Evolutionary conservation across 2,797 vertebrate genomes (phyloP).

Genomic region (Oceanodroma leucorhoa): DNA sequence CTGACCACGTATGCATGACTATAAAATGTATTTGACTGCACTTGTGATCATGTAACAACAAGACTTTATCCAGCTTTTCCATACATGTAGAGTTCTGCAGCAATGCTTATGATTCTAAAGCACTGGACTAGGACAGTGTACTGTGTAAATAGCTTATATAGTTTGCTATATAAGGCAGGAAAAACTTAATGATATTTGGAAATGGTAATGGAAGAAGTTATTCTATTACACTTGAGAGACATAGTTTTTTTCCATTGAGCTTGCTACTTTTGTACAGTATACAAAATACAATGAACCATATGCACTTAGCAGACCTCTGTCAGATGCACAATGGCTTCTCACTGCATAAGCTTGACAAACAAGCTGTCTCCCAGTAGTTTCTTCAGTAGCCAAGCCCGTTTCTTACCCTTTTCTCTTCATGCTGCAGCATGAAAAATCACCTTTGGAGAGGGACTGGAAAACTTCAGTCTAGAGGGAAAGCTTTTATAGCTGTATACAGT

Average conservation of each 20-base stretch:
- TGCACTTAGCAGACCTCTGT: neutral
- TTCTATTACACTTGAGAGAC: neutral
- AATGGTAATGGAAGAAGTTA: neutral
- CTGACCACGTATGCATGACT: fast-evolving
- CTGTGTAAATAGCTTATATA: neutral
- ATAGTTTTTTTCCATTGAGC: neutral
- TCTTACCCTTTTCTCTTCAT: neutral
- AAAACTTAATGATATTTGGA: neutral
- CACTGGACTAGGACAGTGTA: neutral
- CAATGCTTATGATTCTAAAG: neutral
- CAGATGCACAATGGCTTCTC: neutral
- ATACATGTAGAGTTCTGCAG: neutral
- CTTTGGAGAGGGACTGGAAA: slow-evolving; percentile 5
- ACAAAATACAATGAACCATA: neutral
- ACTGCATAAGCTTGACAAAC: neutral
- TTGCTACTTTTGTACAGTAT: neutral
- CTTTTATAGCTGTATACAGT: slow-evolving; percentile 18
- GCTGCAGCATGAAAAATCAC: neutral
- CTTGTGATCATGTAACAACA: neutral
- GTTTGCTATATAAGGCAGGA: neutral
- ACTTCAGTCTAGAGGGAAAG: neutral
- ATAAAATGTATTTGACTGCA: neutral
- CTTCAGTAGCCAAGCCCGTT: neutral
- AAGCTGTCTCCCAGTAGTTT: neutral
- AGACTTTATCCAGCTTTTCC: neutral